These are phyloP conservation scores for Piaya cayana DNA, from an alignment of 2,113 vertebrate species.

Conservation along the genomic window DNA sequence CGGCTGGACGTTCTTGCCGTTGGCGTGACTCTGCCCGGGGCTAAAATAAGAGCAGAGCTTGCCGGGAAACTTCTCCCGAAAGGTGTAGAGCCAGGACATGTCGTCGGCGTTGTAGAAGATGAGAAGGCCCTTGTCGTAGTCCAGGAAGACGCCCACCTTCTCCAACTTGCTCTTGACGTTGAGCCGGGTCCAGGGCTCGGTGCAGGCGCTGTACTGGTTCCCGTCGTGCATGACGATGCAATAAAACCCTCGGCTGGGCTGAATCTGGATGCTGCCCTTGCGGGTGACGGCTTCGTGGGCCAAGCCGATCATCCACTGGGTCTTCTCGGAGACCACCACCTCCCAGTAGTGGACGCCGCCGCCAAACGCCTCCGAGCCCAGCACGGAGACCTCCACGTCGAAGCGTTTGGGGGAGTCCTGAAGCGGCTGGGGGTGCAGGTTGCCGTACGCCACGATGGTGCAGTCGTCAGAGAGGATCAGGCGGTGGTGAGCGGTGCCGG, in stretches of 20 bases:
- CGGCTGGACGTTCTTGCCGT: slow-evolving; percentile 96
- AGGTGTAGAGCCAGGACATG: slow-evolving; percentile 99
- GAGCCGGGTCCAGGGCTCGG: slow-evolving; percentile 96
- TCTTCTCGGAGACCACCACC: slow-evolving; percentile 97
- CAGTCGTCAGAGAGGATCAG: slow-evolving; percentile 97
- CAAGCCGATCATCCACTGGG: slow-evolving; percentile 98
- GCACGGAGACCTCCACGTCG: slow-evolving; percentile 95
- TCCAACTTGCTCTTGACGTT: slow-evolving; percentile 96
- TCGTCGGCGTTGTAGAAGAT: slow-evolving; percentile 98
- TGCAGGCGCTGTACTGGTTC: slow-evolving; percentile 99
- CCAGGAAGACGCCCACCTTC: slow-evolving; percentile 97
- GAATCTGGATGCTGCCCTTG: slow-evolving; percentile 98
- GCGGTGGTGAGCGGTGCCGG: slow-evolving; percentile 93
- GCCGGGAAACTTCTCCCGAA: slow-evolving; percentile 89
- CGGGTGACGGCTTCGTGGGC: slow-evolving; percentile 92
- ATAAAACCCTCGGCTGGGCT: slow-evolving; percentile 91
- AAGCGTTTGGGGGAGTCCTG: slow-evolving; percentile 97
- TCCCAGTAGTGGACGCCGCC: slow-evolving; percentile 96
- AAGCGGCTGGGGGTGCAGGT: slow-evolving; percentile 93
- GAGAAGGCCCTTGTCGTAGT: slow-evolving; percentile 93
- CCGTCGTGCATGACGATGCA: slow-evolving; percentile 99
- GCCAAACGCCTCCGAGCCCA: slow-evolving; percentile 86
- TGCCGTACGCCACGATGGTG: slow-evolving; percentile 96
- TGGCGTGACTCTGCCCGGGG: slow-evolving; percentile 96
- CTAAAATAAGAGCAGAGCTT: slow-evolving; percentile 97